Percentiles rank a stretch among this genome's conserved stretches.
phyloP scores from a whole-genome alignment of 2,888 invertebrate genomes.

The Cheilosia pagana region DNA sequence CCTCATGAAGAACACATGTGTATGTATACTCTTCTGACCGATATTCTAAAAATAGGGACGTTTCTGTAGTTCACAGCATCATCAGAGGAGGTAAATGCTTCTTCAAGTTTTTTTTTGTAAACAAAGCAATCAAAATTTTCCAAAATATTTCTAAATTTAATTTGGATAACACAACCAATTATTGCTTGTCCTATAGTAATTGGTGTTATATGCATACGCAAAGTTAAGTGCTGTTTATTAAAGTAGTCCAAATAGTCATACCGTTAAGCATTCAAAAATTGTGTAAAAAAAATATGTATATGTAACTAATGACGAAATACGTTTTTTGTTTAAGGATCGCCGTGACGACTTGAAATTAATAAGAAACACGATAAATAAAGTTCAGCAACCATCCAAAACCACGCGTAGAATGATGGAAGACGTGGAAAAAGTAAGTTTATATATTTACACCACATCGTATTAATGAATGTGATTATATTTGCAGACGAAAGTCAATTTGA shows the following conservation, averaged over 20 bases:
- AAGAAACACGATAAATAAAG: constrained; percentile 82
- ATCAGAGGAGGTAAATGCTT: constrained; percentile 26
- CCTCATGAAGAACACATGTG: constrained; percentile 12
- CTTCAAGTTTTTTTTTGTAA: constrained; percentile 30
- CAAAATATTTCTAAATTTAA: constrained; percentile 28
- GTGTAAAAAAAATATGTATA: background rate
- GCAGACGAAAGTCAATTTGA: constrained; percentile 82
- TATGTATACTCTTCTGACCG: constrained; percentile 21
- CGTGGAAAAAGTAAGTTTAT: constrained; percentile 80
- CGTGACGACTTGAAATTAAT: constrained; percentile 82
- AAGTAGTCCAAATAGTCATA: background rate
- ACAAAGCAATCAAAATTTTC: constrained; percentile 25
- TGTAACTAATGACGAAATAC: background rate
- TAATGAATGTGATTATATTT: constrained; percentile 40
- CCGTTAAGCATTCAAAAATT: background rate
- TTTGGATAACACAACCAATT: constrained; percentile 4
- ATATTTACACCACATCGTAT: constrained; percentile 4
- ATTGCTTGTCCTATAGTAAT: background rate
- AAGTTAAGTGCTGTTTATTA: background rate
- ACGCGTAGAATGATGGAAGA: constrained; percentile 81
- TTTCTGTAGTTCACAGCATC: constrained; percentile 18
- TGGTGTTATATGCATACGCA: background rate
- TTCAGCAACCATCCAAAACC: constrained; percentile 81
- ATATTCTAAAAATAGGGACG: constrained; percentile 53
- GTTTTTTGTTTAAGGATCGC: constrained; percentile 79